These are phyloP conservation scores for Pelmatolapia mariae DNA, from an alignment of 2,113 vertebrate genomes.

Conservation along the genomic window DNA sequence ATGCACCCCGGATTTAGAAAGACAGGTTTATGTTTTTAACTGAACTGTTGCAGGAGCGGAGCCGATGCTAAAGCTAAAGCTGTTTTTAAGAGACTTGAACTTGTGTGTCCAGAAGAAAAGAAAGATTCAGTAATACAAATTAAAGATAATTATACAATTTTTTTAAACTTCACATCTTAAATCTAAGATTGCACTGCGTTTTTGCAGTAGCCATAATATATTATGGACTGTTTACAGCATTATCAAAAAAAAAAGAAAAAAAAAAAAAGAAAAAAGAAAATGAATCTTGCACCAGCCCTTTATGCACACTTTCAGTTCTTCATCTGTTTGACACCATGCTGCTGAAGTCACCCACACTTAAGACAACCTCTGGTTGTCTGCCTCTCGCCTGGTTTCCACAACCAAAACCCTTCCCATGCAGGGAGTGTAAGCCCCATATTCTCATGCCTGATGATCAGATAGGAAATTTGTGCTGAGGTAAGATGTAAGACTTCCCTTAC, in stretches of 20 bases:
- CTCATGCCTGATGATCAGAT: neutral
- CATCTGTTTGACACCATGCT: neutral
- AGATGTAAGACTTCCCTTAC: neutral
- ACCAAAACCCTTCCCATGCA: neutral
- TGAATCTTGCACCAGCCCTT: neutral
- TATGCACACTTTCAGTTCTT: neutral
- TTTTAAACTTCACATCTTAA: neutral
- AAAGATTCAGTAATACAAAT: neutral
- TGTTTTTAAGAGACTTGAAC: neutral
- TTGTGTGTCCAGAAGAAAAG: neutral
- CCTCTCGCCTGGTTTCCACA: neutral
- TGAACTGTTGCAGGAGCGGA: neutral
- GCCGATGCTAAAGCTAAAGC: neutral
- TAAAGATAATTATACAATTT: neutral
- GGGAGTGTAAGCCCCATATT: neutral
- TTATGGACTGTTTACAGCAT: neutral
- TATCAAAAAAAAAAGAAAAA: neutral
- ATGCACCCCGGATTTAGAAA: neutral
- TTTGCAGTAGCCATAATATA: neutral
- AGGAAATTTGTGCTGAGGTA: neutral
- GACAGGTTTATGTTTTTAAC: neutral
- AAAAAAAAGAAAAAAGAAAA: neutral
- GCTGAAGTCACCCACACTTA: neutral
- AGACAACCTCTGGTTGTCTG: neutral
- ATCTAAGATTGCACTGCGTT: accelerated